Evolutionary conservation across 2,888 invertebrate genomes (phyloP).

Genomic region (Ornithoptera alexandrae): DNA sequence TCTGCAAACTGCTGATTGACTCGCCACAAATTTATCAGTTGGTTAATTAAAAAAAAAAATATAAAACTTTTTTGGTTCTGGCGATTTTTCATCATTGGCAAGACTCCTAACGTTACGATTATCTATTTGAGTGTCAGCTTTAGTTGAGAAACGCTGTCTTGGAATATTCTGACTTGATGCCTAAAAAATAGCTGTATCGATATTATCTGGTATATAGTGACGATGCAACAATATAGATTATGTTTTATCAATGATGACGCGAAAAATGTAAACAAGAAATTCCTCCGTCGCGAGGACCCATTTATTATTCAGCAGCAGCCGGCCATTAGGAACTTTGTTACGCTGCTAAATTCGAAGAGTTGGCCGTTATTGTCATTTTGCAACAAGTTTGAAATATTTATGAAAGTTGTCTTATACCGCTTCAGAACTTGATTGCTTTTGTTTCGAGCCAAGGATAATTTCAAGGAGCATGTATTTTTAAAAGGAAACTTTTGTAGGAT

Average conservation of each 20-base stretch:
- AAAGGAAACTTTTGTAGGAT: background rate
- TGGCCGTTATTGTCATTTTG: conserved; percentile 7
- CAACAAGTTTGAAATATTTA: conserved; percentile 16
- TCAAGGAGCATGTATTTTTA: background rate
- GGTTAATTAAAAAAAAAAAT: too few relatives aligned
- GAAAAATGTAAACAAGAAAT: background rate
- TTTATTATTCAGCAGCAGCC: conserved; percentile 11
- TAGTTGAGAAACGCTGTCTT: too few relatives aligned
- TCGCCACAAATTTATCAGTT: too few relatives aligned
- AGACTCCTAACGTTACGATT: too few relatives aligned
- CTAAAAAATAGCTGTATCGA: too few relatives aligned
- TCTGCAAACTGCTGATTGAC: too few relatives aligned
- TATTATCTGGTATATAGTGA: too few relatives aligned
- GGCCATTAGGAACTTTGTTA: conserved; percentile 16
- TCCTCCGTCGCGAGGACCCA: background rate
- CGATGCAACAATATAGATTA: background rate
- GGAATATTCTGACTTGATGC: too few relatives aligned
- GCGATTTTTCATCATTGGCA: too few relatives aligned
- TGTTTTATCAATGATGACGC: background rate
- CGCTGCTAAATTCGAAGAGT: conserved; percentile 14
- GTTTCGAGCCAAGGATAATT: background rate
- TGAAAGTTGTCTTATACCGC: conserved; percentile 12
- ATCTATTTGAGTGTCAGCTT: too few relatives aligned
- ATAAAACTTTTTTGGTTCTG: too few relatives aligned
- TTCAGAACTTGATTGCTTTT: conserved; percentile 11